Percentiles rank a stretch among this genome's conserved stretches.
These are phyloP conservation scores for Drosophila koepferae DNA, from an alignment of 2,888 invertebrate genomes.

Conservation along the genomic window DNA sequence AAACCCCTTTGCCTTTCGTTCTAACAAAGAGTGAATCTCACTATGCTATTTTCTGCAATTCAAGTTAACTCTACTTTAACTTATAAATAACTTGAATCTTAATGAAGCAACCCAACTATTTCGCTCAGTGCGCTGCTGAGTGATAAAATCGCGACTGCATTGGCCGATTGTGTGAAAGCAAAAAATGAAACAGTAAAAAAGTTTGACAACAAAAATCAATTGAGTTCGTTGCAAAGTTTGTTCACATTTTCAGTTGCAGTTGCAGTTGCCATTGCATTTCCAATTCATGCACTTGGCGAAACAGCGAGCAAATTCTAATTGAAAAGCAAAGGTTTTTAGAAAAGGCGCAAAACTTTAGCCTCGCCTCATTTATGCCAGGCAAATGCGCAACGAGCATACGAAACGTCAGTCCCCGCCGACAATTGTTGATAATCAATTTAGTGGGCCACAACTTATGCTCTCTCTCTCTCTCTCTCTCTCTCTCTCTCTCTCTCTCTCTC, in stretches of 20 bases:
- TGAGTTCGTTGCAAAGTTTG: conserved; percentile 48
- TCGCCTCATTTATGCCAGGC: conserved; percentile 27
- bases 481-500: background rate
- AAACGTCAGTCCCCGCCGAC: conserved; percentile 25
- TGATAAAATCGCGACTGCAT: conserved; percentile 78
- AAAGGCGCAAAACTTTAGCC: conserved; percentile 21
- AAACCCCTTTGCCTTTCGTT: no score
- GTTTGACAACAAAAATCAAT: conserved; percentile 67
- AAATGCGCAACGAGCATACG: conserved; percentile 65
- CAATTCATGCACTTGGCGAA: conserved; percentile 4
- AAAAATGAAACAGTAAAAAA: conserved; percentile 28
- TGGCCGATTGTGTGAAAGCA: conserved; percentile 21
- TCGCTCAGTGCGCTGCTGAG: conserved; percentile 18
- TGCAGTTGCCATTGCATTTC: background rate
- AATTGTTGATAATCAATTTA: conserved; percentile 77
- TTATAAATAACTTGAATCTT: no score
- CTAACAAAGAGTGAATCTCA: no score
- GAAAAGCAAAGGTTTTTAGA: conserved; percentile 49
- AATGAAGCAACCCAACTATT: background rate
- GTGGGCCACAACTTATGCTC: conserved; percentile 17
- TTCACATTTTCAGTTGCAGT: conserved; percentile 38
- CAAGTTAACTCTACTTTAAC: no score
- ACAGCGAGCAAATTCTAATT: conserved; percentile 62
- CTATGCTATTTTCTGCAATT: no score
- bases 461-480: background rate